Evolutionary conservation across 2,113 vertebrate species (phyloP).

Genomic region (Lanius collurio): DNA sequence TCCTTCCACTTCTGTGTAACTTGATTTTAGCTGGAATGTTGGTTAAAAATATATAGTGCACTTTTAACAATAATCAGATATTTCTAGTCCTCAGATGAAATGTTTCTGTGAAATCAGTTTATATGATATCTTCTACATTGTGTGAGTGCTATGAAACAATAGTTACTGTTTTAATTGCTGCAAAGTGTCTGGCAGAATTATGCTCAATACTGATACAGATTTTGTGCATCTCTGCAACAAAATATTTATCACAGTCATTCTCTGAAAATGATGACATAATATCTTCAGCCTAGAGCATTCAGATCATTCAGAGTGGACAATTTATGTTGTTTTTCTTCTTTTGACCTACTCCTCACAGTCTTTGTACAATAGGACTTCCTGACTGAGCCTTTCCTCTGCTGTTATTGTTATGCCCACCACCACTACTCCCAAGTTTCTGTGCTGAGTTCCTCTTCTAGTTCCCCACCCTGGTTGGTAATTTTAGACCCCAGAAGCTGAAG

Average conservation of each 20-base stretch:
- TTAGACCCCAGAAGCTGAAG: background rate
- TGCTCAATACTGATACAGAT: background rate
- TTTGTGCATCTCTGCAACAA: background rate
- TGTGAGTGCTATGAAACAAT: background rate
- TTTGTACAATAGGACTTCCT: background rate
- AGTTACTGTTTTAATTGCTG: background rate
- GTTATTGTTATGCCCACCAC: background rate
- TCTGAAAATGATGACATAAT: background rate
- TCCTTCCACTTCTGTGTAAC: background rate
- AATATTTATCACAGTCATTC: background rate
- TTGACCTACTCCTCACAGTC: background rate
- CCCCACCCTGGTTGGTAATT: background rate
- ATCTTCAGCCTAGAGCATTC: background rate
- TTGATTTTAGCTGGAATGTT: background rate
- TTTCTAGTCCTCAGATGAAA: background rate
- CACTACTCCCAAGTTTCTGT: background rate
- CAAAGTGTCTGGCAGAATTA: background rate
- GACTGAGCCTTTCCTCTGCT: background rate
- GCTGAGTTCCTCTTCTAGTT: background rate
- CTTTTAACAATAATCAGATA: background rate
- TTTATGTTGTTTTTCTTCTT: background rate
- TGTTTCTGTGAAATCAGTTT: background rate
- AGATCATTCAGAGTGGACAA: background rate
- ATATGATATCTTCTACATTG: background rate
- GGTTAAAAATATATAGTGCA: background rate